Conservation (phyloP, 2,888 invertebrate species). For the Agriopis aurantiaria region DNA sequence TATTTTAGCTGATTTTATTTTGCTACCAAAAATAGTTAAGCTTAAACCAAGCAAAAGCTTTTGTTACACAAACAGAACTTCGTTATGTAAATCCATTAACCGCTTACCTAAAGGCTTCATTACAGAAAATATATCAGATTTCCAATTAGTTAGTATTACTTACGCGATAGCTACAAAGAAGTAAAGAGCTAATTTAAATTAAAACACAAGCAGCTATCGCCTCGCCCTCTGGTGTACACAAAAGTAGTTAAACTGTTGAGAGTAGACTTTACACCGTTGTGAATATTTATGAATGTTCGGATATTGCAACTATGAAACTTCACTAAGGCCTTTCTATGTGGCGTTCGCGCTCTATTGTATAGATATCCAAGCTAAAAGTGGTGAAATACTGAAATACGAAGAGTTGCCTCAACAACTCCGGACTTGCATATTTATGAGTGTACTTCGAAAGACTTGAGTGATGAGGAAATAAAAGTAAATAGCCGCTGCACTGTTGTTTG, state of each 20-base stretch:
- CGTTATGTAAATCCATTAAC: slow-evolving; percentile 40
- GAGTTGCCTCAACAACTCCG: slow-evolving; percentile 71
- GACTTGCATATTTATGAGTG: slow-evolving; percentile 81
- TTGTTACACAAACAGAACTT: slow-evolving; percentile 28
- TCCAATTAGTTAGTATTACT: slow-evolving; percentile 43
- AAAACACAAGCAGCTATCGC: slow-evolving; percentile 48
- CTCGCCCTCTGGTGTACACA: slow-evolving; percentile 59
- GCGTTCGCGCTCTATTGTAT: slow-evolving; percentile 69
- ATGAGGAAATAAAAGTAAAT: slow-evolving; percentile 77
- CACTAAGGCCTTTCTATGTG: slow-evolving; percentile 65
- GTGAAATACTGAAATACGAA: slow-evolving; percentile 75
- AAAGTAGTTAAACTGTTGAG: slow-evolving; percentile 55
- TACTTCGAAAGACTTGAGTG: slow-evolving; percentile 78
- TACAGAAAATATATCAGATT: slow-evolving; percentile 44
- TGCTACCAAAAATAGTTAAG: slow-evolving; percentile 11
- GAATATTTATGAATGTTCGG: slow-evolving; percentile 80
- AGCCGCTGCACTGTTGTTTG: slow-evolving; percentile 65
- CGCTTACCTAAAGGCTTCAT: slow-evolving; percentile 30
- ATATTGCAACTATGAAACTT: slow-evolving; percentile 76
- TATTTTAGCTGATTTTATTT: slow-evolving; percentile 1
- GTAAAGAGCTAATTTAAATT: slow-evolving; percentile 58
- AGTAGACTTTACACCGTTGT: slow-evolving; percentile 67
- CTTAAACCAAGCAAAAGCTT: slow-evolving; percentile 11
- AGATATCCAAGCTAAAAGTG: slow-evolving; percentile 71
- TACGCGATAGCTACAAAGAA: slow-evolving; percentile 27